Evolutionary conservation across 2,113 vertebrate species (phyloP), one percentile per base, ranked within the genome.

Genomic region (Notarius quadriscutis): DNA sequence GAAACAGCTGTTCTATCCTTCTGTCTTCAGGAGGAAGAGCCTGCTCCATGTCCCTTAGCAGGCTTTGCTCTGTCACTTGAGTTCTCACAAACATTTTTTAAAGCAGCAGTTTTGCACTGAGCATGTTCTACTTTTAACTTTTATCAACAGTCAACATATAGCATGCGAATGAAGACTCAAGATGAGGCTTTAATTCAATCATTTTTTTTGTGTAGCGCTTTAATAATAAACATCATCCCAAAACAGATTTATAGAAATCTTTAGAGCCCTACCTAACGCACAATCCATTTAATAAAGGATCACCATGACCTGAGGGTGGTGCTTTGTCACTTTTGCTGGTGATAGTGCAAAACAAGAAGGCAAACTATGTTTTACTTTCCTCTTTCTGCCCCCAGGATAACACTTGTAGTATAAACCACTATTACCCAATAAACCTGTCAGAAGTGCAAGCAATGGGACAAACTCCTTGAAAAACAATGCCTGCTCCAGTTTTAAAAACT

Each of bases 351-450:
- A 81, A 79, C n/a, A 84, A 74, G 85, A 90, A 65, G 41, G 22
- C 14, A 84, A 81, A 69, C 53, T 50, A 58, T 85, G 53, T 91
- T 90, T 89, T 91, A 90, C 87, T 87, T 71, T 83, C 75, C 78
- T 69, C 57, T 30, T 34, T 75, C 92, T 92, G 93, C 89, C 55
- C 93, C 92, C 94, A 93, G 94, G 90, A 91, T 92, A 93, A 91
- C 87, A 89, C 92, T 91, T 92, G 86, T 34, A 91, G 89, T 91
- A 89, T 93, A 92, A 94, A 94, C 90, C 77, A 92, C 93, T 92
- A 92, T 91, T 91, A 92, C 91, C 84, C 91, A 92, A 93, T 96
- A 95, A 96, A 96, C 88, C 92, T 95, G 93, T 93, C 94, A 94
- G 89, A 86, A 86, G 91, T 90, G 94, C 93, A 95, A 94, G 92